Evolutionary conservation across 1,140 invertebrate species (phyloP).

Genomic region (Drosophila ficusphila): DNA sequence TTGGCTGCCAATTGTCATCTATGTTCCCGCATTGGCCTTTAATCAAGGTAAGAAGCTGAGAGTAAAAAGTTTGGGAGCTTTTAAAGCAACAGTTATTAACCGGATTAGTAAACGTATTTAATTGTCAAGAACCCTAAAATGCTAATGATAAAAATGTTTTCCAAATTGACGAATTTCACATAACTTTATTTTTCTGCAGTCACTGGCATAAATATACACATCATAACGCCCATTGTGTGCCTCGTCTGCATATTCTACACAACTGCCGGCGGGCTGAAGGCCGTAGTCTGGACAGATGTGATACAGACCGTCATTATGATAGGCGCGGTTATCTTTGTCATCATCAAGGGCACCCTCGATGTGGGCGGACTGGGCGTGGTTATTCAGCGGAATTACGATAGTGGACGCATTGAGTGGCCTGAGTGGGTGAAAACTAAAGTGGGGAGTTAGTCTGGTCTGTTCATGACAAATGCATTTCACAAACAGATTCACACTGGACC

Average conservation of each 20-base stretch:
- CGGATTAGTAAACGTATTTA: not conserved
- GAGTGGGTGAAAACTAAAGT: constrained; percentile 86
- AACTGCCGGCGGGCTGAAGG: constrained; percentile 92
- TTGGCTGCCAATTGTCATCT: constrained; percentile 95
- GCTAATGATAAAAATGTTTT: no score
- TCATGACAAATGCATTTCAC: not conserved
- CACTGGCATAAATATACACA: constrained; percentile 92
- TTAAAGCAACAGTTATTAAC: no score
- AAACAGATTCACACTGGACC: constrained; percentile 86
- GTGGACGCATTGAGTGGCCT: constrained; percentile 90
- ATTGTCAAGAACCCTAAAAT: constrained; percentile 3
- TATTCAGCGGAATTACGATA: constrained; percentile 89
- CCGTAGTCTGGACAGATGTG: constrained; percentile 97
- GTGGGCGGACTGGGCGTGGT: constrained; percentile 91
- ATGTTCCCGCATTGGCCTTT: constrained; percentile 94
- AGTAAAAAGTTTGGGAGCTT: no score
- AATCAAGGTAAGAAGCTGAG: constrained; percentile 90
- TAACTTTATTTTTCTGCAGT: constrained; percentile 86
- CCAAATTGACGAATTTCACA: no score
- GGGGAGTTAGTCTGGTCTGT: not conserved
- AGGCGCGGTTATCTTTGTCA: constrained; percentile 91
- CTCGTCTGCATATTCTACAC: constrained; percentile 68
- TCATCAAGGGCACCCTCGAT: constrained; percentile 92
- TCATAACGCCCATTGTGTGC: constrained; percentile 91
- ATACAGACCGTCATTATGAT: constrained; percentile 95